Percentiles rank a stretch among this genome's conserved stretches.
phyloP scores from a whole-genome alignment of 2,888 invertebrate genomes.

The Craniophora ligustri region DNA sequence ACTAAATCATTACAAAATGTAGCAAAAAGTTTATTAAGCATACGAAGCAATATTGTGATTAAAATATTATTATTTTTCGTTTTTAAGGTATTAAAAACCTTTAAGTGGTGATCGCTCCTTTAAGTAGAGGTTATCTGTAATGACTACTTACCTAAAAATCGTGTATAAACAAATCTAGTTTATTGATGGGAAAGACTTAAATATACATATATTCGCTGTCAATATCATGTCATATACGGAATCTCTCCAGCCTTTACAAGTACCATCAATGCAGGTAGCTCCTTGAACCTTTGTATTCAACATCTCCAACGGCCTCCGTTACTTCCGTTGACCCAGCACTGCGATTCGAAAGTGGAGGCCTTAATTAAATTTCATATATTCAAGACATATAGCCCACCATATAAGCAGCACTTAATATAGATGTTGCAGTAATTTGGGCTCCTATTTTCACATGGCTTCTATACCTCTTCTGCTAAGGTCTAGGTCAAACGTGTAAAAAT shows the following conservation, averaged over 20 bases:
- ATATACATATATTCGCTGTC: too few relatives aligned
- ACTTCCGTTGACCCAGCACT: conserved; percentile 47
- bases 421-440: conserved; percentile 13
- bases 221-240: neutral
- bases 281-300: conserved; percentile 46
- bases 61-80: too few relatives aligned
- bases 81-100: too few relatives aligned
- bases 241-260: conserved; percentile 8
- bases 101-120: too few relatives aligned
- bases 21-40: too few relatives aligned
- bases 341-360: conserved; percentile 58
- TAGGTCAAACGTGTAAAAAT: conserved; percentile 59
- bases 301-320: conserved; percentile 40
- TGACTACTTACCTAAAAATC: too few relatives aligned
- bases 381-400: conserved; percentile 56
- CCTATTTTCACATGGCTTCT: conserved; percentile 24
- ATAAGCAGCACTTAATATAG: conserved; percentile 24
- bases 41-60: too few relatives aligned
- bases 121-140: too few relatives aligned
- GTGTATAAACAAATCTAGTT: too few relatives aligned
- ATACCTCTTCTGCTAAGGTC: conserved; percentile 55
- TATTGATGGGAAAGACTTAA: too few relatives aligned
- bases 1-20: too few relatives aligned
- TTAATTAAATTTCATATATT: conserved; percentile 64
- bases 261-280: neutral